phyloP scores from a whole-genome alignment of 30 jellyfish, hydroid and myxozoan species.

The Sanderia malayensis region DNA sequence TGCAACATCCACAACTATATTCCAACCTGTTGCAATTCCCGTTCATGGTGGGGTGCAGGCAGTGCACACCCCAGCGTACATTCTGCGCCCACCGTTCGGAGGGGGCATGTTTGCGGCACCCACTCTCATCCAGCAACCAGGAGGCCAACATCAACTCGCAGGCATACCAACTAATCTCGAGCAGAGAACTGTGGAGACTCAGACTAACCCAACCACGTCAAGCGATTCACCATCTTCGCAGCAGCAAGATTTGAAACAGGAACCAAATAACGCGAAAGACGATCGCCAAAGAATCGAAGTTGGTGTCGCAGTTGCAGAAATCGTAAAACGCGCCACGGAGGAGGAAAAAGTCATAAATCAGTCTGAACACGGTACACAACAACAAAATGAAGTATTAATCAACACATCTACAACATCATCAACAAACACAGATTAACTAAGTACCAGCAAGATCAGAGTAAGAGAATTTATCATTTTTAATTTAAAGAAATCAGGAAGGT shows the following conservation, averaged over 20 bases:
- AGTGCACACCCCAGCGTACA: slow-evolving; percentile 94
- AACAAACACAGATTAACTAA: not conserved
- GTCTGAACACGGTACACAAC: not conserved
- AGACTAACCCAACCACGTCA: slow-evolving; percentile 55
- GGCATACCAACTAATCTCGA: slow-evolving; percentile 58
- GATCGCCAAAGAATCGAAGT: too few species aligned
- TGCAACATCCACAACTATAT: slow-evolving; percentile 93
- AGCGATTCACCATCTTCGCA: slow-evolving; percentile 17
- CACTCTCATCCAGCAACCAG: slow-evolving; percentile 33
- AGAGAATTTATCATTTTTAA: too few species aligned
- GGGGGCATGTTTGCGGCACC: slow-evolving; percentile 85
- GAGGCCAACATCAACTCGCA: slow-evolving; percentile 39
- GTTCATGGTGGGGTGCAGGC: slow-evolving; percentile 92
- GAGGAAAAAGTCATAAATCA: not conserved
- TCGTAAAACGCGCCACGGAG: slow-evolving; percentile 13
- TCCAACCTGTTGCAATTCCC: slow-evolving; percentile 98
- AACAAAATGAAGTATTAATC: not conserved
- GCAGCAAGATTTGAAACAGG: slow-evolving; percentile 5
- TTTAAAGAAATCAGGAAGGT: too few species aligned
- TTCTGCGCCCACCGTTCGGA: slow-evolving; percentile 87
- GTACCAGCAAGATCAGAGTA: too few species aligned
- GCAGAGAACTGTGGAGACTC: slow-evolving; percentile 86
- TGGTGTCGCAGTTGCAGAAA: slow-evolving; percentile 28
- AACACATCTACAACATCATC: not conserved
- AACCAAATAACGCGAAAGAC: slow-evolving; percentile 26